Evolutionary conservation across 64 coral and sea anemone genomes (phyloP), one percentile per base, ranked within the genome.

Genomic region (Stichodactyla mertensii): DNA sequence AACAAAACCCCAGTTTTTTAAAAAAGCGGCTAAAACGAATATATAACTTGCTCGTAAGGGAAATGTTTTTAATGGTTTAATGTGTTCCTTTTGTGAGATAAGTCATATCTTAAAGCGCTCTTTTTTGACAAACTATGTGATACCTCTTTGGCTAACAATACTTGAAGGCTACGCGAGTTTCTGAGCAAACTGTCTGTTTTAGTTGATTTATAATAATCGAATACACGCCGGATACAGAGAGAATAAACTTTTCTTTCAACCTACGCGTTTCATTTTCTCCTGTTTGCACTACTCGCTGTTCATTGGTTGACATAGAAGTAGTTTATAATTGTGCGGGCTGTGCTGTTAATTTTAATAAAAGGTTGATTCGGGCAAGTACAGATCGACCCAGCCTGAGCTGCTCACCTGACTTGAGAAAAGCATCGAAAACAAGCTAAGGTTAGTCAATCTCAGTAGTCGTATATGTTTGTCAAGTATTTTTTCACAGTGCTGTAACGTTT

Each of bases 331-430:
- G 7, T 31, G 12, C 8, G 27, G 62, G 4, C 5, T 66, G 19
- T 22, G 69, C 27, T 74, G 69, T 74, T 74, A 74, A 74, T 74
- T 26, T 74, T 74, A 23, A 36, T 74, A 74, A 74, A 74, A 74
- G 69, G 69, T 31, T 2, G 22, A 2, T 74, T 10, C 24, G 9
- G 24, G 11, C 2, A 74, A 74, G 27, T 74, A 74, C 23, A 74
- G 36, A 45, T 45, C 36, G 36, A 45, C 36, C 36, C 36, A 45
- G 1, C 36, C 36, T 0, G 36, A 45, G 36, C 36, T 45, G 36
- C 36, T 45, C 36, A 45, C 36, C 36, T 45, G 36, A 45, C 36
- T 45, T 45, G 36, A 45, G 36, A 45, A 45, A 45, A 45, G 36
- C 36, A 45, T 45, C 36, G 36, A 2, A 45, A 45, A 1, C 36